Percentiles rank a stretch among this genome's conserved stretches.
Evolutionary conservation across 1,140 invertebrate species (phyloP).

Genomic region (Pseudomyrmex gracilis): DNA sequence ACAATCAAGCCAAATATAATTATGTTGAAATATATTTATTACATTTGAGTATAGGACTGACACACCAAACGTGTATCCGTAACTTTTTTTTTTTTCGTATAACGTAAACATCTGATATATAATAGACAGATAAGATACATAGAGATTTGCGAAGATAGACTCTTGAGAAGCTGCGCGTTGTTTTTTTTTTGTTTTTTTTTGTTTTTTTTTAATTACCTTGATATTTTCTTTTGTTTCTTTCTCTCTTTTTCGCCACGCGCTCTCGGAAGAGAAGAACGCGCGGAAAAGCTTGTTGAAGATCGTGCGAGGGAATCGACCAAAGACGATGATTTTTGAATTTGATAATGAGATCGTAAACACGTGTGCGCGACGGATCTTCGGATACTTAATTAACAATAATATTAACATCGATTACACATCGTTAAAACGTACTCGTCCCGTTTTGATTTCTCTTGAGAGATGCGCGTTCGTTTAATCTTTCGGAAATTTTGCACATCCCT

Average conservation of each 20-base stretch:
- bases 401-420: constrained; percentile 9
- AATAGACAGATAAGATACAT: constrained; percentile 60
- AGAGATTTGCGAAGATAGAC: constrained; percentile 50
- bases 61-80: constrained; percentile 64
- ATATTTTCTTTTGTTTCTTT: neutral
- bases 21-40: constrained; percentile 77
- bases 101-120: constrained; percentile 65
- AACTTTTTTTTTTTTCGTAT: constrained; percentile 26
- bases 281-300: too few relatives aligned
- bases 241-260: neutral
- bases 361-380: neutral
- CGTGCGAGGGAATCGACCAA: too few relatives aligned
- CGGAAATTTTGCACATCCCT: neutral
- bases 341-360: neutral
- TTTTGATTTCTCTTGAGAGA: constrained; percentile 40
- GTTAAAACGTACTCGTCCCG: neutral
- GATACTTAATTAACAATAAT: constrained; percentile 17
- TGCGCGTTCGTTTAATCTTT: constrained; percentile 20
- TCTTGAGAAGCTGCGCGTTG: constrained; percentile 48
- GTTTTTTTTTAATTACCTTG: neutral
- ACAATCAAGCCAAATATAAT: constrained; percentile 1
- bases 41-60: constrained; percentile 68
- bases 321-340: too few relatives aligned
- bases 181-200: constrained; percentile 20
- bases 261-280: too few relatives aligned